These are phyloP conservation scores for Orthosia cruda DNA, from an alignment of 2,888 invertebrate genomes.

Conservation along the genomic window DNA sequence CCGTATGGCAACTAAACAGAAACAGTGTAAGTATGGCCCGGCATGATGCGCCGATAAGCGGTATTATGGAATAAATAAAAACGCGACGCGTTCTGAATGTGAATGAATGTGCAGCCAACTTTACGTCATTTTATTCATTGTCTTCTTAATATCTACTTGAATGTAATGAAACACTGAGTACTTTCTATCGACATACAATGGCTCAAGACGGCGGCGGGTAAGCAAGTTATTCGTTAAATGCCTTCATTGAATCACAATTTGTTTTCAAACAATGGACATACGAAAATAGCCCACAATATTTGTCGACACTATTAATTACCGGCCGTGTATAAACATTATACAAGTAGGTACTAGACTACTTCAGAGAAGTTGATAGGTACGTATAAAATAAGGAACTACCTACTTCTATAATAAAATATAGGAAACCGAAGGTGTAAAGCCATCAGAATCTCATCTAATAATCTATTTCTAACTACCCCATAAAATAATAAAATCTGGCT, in stretches of 20 bases:
- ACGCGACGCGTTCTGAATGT: constrained; percentile 84
- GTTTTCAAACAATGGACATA: constrained; percentile 44
- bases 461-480: background rate
- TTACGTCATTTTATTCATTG: constrained; percentile 74
- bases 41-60: constrained; percentile 90
- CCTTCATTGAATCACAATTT: constrained; percentile 41
- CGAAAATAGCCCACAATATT: constrained; percentile 52
- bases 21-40: constrained; percentile 74
- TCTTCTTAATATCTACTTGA: constrained; percentile 57
- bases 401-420: background rate
- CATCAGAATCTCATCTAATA: background rate
- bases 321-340: background rate
- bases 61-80: constrained; percentile 89
- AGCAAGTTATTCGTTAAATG: constrained; percentile 27
- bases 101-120: constrained; percentile 84
- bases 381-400: background rate
- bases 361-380: background rate
- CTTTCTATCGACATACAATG: constrained; percentile 56
- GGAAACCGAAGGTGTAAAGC: background rate
- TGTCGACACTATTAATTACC: constrained; percentile 30
- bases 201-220: constrained; percentile 7
- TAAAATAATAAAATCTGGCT: background rate
- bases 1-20: constrained; percentile 89
- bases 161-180: constrained; percentile 43
- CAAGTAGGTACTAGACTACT: background rate